phyloP scores from a whole-genome alignment of 1,140 invertebrate genomes.

The Ostrea edulis region DNA sequence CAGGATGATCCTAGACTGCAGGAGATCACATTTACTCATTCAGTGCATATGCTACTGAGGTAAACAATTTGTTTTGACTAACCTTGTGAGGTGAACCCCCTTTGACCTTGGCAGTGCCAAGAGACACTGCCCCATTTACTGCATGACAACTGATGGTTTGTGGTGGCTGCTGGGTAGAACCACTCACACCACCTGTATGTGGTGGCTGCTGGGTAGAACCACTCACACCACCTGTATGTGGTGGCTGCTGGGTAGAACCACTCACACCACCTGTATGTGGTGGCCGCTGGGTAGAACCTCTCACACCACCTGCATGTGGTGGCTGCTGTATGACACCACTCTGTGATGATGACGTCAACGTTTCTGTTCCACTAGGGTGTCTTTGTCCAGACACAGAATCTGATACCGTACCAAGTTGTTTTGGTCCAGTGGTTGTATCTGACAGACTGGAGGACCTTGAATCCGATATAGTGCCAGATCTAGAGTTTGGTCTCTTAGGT shows the following conservation, averaged over 20 bases:
- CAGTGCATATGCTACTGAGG: too few relatives aligned
- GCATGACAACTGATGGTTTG: background rate
- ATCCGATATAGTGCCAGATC: background rate
- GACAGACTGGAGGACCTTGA: background rate
- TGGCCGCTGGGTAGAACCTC: background rate
- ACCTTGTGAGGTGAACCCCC: slow-evolving; percentile 10
- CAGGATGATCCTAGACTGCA: too few relatives aligned
- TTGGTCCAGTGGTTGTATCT: background rate
- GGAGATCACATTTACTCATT: too few relatives aligned
- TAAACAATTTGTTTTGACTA: background rate
- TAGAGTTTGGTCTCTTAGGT: slow-evolving; percentile 7
- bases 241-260: background rate
- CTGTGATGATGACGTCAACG: background rate
- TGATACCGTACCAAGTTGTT: background rate
- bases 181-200: background rate
- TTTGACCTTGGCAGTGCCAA: background rate
- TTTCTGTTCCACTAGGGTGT: background rate
- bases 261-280: background rate
- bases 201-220: background rate
- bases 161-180: background rate
- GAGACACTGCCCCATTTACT: slow-evolving; percentile 3
- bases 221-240: background rate
- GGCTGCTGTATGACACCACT: background rate
- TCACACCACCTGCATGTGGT: background rate
- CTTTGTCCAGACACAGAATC: background rate